Evolutionary conservation across 2,113 vertebrate species (phyloP).

Genomic region (Paedocypris sp.): DNA sequence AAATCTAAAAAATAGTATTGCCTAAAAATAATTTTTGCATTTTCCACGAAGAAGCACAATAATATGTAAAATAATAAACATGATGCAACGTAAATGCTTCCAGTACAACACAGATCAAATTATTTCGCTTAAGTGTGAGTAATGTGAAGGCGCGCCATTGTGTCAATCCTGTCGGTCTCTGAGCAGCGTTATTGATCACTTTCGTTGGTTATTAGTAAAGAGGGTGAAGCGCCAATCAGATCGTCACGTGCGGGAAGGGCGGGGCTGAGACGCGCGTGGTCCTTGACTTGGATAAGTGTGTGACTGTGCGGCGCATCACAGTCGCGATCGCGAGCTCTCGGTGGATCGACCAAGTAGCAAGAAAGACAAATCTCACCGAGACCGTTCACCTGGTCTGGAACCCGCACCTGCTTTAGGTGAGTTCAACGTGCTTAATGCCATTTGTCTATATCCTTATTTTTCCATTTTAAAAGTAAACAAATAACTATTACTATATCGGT

Average conservation of each 20-base stretch:
- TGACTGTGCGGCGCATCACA: slow-evolving; percentile 8
- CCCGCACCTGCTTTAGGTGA: slow-evolving; percentile 1
- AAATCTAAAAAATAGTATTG: too few species aligned
- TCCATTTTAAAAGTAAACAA: too few species aligned
- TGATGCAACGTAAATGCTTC: too few species aligned
- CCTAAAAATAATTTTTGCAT: too few species aligned
- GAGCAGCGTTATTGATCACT: slow-evolving; percentile 12
- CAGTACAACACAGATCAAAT: too few species aligned
- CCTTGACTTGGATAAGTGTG: slow-evolving; percentile 25
- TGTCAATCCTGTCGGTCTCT: not conserved
- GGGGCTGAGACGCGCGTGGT: slow-evolving; percentile 3
- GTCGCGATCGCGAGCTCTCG: slow-evolving; percentile 4
- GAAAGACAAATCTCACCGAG: not conserved
- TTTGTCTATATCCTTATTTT: too few species aligned
- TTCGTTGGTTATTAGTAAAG: slow-evolving; percentile 29
- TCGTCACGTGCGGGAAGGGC: slow-evolving; percentile 20
- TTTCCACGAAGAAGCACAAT: too few species aligned
- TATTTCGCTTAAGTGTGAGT: not conserved
- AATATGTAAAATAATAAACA: too few species aligned
- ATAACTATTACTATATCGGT: too few species aligned
- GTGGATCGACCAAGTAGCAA: too few species aligned
- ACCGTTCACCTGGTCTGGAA: slow-evolving; percentile 1
- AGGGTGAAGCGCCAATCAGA: slow-evolving; percentile 32
- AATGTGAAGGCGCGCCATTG: not conserved
- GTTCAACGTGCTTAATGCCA: too few species aligned